Evolutionary conservation across 2,888 invertebrate genomes (phyloP), one percentile per base, ranked within the genome.

Genomic region (Acleris laterana): DNA sequence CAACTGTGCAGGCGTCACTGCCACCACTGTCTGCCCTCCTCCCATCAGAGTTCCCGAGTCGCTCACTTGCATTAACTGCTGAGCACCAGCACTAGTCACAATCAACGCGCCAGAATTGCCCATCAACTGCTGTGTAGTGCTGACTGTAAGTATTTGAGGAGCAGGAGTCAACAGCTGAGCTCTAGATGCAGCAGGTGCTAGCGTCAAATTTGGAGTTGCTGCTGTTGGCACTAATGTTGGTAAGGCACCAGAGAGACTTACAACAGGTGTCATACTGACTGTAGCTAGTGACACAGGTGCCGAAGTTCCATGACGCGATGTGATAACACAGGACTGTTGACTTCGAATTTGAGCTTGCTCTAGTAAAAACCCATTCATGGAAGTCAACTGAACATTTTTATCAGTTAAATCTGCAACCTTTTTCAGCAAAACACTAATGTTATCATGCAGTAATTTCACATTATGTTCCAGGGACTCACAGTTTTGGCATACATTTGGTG

Each of bases 51-150:
- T 91, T 4, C 92, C 92, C 17, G 93, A 93, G 74, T 93, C 93
- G 82, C 93, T 92, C 17, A 93, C 93, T 86, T 93, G 93, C 93
- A 93, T 92, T 5, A 93, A 73, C 75, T 93, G 93, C 69, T 93
- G 93, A 2, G 89, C 92, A 66, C 93, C 93, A 69, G 93, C 93
- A 84, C 93, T 93, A 42, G 93, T 93, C 4, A 93, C 92, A 72
- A 93, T 93, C 25, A 93, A 79, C 16, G 93, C 84, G 52, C 93
- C 93, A 61, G 93, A 93, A 72, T 92, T 93, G 1, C 92, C 91
- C 66, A 93, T 82, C 20, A 93, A 80, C 70, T 93, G 93, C 72
- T 93, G 93, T 67, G 93, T 93, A 59, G 92, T 93, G 72, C 93
- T 93, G 7, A 93, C 93, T 66, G 92, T 90, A 2, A 93, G 81